Conservation (phyloP, 2,797 vertebrate genomes). For the Euthynnus affinis region DNA sequence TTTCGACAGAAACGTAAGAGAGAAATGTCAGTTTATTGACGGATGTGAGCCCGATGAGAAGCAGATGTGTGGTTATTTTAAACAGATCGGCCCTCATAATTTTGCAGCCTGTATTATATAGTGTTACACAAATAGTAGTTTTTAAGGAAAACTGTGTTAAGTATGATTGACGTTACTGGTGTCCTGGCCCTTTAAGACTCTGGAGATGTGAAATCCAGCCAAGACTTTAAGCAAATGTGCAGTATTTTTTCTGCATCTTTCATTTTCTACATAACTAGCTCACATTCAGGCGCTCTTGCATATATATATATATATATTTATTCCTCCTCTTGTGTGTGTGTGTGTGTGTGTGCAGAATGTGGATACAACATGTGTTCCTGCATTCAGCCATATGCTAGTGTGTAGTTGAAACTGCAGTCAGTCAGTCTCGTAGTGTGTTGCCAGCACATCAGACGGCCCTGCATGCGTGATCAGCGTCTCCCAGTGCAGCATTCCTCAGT, state of each 20-base stretch:
- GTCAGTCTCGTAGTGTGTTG: neutral
- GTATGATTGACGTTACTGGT: neutral
- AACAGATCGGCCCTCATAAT: slow-evolving; percentile 10
- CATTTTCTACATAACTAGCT: neutral
- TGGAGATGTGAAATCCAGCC: neutral
- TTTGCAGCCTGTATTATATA: neutral
- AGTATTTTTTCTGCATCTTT: neutral
- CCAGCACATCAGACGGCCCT: slow-evolving; percentile 1
- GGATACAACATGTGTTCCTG: slow-evolving; percentile 30
- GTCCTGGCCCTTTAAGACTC: neutral
- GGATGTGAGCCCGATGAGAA: slow-evolving; percentile 4
- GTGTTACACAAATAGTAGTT: neutral
- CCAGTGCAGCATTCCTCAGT: slow-evolving; percentile 70
- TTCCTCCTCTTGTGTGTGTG: neutral
- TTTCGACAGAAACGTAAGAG: neutral
- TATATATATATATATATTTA: no score
- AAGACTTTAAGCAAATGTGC: neutral
- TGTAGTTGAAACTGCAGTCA: slow-evolving; percentile 15
- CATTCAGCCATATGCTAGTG: neutral
- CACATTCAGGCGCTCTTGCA: neutral
- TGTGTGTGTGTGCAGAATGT: slow-evolving; percentile 21
- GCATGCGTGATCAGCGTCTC: slow-evolving; percentile 43
- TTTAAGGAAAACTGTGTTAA: slow-evolving; percentile 3
- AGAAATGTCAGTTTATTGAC: slow-evolving; percentile 18
- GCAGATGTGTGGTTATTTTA: slow-evolving; percentile 42